Conservation (phyloP, 2,113 vertebrate genomes). For the Zosterops pallidus region DNA sequence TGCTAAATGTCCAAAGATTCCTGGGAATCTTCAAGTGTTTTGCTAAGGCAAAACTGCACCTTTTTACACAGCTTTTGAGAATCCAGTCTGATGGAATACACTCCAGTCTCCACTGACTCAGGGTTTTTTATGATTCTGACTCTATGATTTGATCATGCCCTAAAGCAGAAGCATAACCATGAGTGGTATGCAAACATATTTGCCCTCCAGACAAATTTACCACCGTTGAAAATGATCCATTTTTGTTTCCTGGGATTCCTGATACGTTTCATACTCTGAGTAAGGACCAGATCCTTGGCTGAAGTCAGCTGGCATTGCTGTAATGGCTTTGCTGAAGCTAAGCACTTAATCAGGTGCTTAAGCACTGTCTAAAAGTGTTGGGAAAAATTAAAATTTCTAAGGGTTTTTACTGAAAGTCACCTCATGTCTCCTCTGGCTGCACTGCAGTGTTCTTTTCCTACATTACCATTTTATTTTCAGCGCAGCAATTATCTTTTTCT, state of each 20-base stretch:
- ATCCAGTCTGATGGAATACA: background rate
- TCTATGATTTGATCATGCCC: background rate
- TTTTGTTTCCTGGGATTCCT: background rate
- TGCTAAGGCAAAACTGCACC: background rate
- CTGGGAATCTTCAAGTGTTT: constrained; percentile 21
- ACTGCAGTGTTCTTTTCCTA: background rate
- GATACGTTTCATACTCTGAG: rapidly evolving
- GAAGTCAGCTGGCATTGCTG: background rate
- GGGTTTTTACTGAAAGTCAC: background rate
- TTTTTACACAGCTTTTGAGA: background rate
- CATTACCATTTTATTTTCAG: constrained; percentile 65
- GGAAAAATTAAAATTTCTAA: background rate
- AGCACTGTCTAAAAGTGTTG: background rate
- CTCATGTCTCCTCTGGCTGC: background rate
- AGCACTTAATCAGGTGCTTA: background rate
- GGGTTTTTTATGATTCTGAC: background rate
- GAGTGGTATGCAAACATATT: background rate
- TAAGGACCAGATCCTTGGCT: background rate
- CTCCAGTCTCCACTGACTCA: background rate
- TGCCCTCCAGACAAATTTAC: background rate
- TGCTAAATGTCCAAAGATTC: constrained; percentile 36
- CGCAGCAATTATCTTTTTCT: background rate
- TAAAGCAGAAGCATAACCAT: background rate
- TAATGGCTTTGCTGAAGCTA: background rate
- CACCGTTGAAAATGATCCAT: background rate